phyloP scores from a whole-genome alignment of 2,797 vertebrate genomes.

The Tragopan temminckii region DNA sequence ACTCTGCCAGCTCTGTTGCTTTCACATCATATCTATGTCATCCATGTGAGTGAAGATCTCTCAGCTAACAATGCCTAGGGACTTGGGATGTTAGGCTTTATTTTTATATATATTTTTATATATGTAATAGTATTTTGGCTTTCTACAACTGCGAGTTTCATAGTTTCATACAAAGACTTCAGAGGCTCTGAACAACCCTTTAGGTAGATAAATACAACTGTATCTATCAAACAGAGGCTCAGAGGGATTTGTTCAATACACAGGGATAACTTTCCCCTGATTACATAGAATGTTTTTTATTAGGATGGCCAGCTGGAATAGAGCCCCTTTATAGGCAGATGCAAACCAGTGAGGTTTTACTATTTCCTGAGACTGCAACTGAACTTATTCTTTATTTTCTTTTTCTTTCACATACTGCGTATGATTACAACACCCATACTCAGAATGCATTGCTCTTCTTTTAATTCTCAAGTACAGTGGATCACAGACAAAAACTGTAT shows the following conservation, averaged over 20 bases:
- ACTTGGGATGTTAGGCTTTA: neutral
- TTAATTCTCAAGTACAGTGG: slow-evolving; percentile 37
- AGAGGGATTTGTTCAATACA: slow-evolving; percentile 2
- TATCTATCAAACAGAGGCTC: slow-evolving; percentile 10
- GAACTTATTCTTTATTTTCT: neutral
- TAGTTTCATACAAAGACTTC: slow-evolving; percentile 4
- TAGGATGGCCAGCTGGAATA: neutral
- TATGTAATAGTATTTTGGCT: neutral
- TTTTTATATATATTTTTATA: neutral
- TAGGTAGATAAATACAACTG: slow-evolving; percentile 29
- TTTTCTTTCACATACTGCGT: neutral
- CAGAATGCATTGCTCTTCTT: neutral
- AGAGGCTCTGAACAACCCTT: neutral
- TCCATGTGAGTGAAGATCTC: neutral
- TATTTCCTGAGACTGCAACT: neutral
- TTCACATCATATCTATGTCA: neutral
- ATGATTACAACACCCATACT: neutral
- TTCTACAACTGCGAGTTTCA: neutral
- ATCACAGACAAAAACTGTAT: slow-evolving; percentile 47
- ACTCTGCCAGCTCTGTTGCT: neutral
- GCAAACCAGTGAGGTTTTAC: neutral
- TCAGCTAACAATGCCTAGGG: neutral
- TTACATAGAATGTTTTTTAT: neutral
- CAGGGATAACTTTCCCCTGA: neutral
- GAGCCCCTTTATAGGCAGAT: neutral